Conservation (phyloP, 2,888 invertebrate species). For the Torymus tubicola region DNA sequence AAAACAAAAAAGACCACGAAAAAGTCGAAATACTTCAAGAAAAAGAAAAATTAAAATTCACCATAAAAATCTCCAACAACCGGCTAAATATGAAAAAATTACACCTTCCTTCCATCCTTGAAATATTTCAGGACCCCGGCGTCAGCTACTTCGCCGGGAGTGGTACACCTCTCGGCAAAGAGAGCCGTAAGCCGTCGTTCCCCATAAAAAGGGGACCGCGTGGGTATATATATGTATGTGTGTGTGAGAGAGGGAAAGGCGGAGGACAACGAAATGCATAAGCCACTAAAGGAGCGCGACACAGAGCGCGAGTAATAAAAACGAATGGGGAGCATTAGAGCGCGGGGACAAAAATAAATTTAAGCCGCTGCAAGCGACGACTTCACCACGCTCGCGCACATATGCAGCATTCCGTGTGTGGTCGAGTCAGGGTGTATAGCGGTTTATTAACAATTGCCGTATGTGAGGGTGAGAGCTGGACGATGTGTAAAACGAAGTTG, state of each 20-base stretch:
- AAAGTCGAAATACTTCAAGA: too few species aligned
- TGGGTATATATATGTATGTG: too few species aligned
- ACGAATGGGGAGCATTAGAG: constrained; percentile 57
- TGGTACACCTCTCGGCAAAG: not conserved
- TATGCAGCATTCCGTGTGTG: not conserved
- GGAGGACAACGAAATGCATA: constrained; percentile 46
- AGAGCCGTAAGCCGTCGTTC: constrained; percentile 16
- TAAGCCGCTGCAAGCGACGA: not conserved
- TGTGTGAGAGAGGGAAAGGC: not conserved
- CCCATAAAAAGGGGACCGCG: constrained; percentile 28
- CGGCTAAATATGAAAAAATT: too few species aligned
- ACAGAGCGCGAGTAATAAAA: constrained; percentile 48
- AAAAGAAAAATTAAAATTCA: too few species aligned
- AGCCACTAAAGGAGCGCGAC: constrained; percentile 50
- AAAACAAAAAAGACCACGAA: too few species aligned
- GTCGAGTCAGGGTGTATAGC: too few species aligned
- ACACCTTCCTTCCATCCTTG: too few species aligned
- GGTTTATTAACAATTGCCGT: too few species aligned
- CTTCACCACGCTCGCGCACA: not conserved
- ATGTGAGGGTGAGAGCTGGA: too few species aligned
- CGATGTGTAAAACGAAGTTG: too few species aligned
- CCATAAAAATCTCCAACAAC: too few species aligned
- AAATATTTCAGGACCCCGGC: too few species aligned
- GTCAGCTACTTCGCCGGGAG: not conserved
- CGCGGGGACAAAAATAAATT: constrained; percentile 48